These are phyloP conservation scores for Coenobita brevimanus DNA, from an alignment of 1,140 invertebrate genomes.

Conservation along the genomic window DNA sequence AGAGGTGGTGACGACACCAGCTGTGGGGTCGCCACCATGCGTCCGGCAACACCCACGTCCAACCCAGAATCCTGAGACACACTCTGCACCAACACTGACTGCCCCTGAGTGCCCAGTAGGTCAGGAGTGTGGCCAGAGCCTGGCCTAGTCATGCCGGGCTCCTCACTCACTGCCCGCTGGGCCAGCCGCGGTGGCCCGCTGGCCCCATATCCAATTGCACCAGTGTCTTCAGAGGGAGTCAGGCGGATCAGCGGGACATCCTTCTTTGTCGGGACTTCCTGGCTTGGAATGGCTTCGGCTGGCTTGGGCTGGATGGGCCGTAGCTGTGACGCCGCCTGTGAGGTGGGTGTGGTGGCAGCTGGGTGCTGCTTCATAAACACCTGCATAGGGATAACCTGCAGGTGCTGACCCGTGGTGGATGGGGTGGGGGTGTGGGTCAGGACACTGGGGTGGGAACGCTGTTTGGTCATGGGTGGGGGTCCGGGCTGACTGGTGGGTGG, in stretches of 20 bases:
- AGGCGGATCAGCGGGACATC: slow-evolving; percentile 61
- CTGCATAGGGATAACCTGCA: slow-evolving; percentile 67
- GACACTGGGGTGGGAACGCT: slow-evolving; percentile 67
- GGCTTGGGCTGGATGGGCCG: slow-evolving; percentile 68
- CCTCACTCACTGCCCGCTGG: slow-evolving; percentile 63
- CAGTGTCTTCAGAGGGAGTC: slow-evolving; percentile 63
- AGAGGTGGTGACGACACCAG: slow-evolving; percentile 17
- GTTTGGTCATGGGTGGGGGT: slow-evolving; percentile 50
- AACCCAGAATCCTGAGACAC: slow-evolving; percentile 65
- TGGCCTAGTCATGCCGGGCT: slow-evolving; percentile 53
- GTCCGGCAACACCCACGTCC: slow-evolving; percentile 25
- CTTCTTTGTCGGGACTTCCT: slow-evolving; percentile 45
- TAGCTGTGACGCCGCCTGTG: slow-evolving; percentile 57
- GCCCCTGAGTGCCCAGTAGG: slow-evolving; percentile 23
- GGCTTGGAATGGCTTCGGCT: background rate
- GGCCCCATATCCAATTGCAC: slow-evolving; percentile 13
- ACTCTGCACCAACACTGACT: slow-evolving; percentile 63
- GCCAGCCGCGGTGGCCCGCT: slow-evolving; percentile 23
- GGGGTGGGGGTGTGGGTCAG: slow-evolving; percentile 56
- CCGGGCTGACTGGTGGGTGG: slow-evolving; percentile 33
- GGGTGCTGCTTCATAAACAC: slow-evolving; percentile 70
- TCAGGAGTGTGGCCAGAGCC: slow-evolving; percentile 27
- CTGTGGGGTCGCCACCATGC: slow-evolving; percentile 16
- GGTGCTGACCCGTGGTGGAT: slow-evolving; percentile 35
- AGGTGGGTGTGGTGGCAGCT: slow-evolving; percentile 67